A percentile compares a stretch with the other conserved stretches of the same genome.
Conservation (phyloP, 2,113 vertebrate species). For the Isichthys henryi region DNA sequence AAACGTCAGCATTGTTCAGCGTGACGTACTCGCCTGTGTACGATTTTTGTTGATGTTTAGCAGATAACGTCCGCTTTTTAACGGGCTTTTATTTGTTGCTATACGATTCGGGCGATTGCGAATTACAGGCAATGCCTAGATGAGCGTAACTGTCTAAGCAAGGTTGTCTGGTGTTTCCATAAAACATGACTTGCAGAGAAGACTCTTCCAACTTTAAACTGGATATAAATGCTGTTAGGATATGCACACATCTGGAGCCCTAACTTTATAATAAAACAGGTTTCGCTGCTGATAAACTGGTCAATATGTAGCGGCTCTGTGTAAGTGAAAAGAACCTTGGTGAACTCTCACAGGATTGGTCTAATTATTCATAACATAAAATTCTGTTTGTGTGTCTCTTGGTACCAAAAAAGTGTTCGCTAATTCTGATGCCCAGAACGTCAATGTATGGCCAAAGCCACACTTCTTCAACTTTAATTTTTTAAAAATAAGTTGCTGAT, state of each 20-base stretch:
- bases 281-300: neutral
- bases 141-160: neutral
- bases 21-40: neutral
- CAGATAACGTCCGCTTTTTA: neutral
- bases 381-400: neutral
- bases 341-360: neutral
- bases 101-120: neutral
- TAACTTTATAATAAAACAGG: neutral
- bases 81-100: neutral
- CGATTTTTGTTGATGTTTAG: neutral
- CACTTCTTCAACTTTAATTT: neutral
- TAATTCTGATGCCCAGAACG: neutral
- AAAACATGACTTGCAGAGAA: neutral
- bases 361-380: neutral
- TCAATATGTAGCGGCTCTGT: too few relatives aligned
- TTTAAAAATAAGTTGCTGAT: constrained; percentile 6
- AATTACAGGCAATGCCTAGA: neutral
- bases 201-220: neutral
- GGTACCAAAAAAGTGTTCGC: neutral
- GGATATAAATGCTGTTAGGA: neutral
- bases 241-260: neutral
- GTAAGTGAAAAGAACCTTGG: neutral
- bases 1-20: neutral
- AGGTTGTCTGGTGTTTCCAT: neutral
- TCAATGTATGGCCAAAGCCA: neutral